Base-by-base conservation (phyloP, 2,797 vertebrate genomes). In the Parauchenoglanis ngamensis region DNA sequence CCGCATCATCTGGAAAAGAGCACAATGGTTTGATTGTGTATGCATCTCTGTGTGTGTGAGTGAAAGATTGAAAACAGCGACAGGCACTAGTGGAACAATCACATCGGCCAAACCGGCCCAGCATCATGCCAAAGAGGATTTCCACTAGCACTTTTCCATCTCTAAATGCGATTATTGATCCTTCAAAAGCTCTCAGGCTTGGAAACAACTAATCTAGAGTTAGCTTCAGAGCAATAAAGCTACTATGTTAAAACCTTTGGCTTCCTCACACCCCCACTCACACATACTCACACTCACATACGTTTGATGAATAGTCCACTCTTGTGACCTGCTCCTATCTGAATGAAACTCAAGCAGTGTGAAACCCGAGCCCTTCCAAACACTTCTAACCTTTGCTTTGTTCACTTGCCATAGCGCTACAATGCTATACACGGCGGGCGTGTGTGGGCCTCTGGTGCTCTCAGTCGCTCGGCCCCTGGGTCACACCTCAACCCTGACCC, bases 131-230 rank as follows among this genome's bases (percentile, higher is more conserved):
- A 87, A 87, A 89, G 75, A 65, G 82, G 56, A 54, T 49, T 56
- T 87, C 83, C 75, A 88, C 56, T 87, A 70, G 87, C 25, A 85
- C 54, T 63, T 72, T 84, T 87, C 77, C 63, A 86, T 86, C 31
- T 31, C 77, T 61, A 82, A 90, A 89, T 85, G 86, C 88, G 89
- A 84, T 90, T 85, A 89, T 87, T 88, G 91, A 93, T 92, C 88
- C 65, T 52, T 88, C 46, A 85, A 86, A 85, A 90, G 70, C 86
- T 90, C 44, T 87, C 79, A 5, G 65, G 25, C 79, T 80, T 79
- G 68, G 63, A 89, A 79, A 56, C 25, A 75, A 81, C 88, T 84
- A 75, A 21, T 88, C 84, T 87, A 6, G 23, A 86, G 11, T 52
- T 67, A 10, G 56, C 40, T 59, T 35, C 15, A 7, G 46, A 28